Evolutionary conservation across 2,797 vertebrate genomes (phyloP), one percentile per base, ranked within the genome.

Genomic region (Pipistrellus pipistrellus): DNA sequence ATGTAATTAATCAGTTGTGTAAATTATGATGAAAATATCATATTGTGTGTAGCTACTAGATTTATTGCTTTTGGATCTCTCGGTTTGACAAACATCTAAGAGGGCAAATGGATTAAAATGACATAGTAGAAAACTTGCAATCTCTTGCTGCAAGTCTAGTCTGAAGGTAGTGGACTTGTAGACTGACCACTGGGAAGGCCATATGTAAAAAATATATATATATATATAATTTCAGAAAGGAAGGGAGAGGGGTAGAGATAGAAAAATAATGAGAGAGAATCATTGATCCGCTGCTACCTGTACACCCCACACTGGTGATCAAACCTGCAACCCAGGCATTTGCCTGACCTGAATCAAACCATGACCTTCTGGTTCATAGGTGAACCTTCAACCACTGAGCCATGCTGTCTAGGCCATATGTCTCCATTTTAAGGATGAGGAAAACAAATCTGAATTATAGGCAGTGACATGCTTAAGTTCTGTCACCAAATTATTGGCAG

Each of bases 401-500:
- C 12, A 59, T 4, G 4, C 23, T 59, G 23, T 11, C 25, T 62
- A 30, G 81, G 6, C 20, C 30, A 0, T 53, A 3, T 59, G 20
- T 82, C 53, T 75, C 66, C 32, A 96, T 73, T 85, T 91, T 57
- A 80, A 41, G 48, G 20, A 25, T n/a, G 69, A 62, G 23, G 41
- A 23, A 80, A 30, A 57, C 35, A 77, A 41, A 12, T 53, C 55
- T 85, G n/a, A 69, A 38, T 57, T 6, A 4, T 46, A 73, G n/a
- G 7, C 30, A 78, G 0, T 53, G 68, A 91, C 48, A 90, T 95
- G 78, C 48, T 62, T 32, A 76, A 78, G 41, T 92, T 85, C 35
- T 72, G 41, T 44, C 78, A 75, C 20, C 78, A 57, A 81, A 82
- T 90, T 71, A 88, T 72, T 90, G 48, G 48, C 71, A 96, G 85